Conservation (phyloP, 2,888 invertebrate species). For the Hetaerina titia region DNA sequence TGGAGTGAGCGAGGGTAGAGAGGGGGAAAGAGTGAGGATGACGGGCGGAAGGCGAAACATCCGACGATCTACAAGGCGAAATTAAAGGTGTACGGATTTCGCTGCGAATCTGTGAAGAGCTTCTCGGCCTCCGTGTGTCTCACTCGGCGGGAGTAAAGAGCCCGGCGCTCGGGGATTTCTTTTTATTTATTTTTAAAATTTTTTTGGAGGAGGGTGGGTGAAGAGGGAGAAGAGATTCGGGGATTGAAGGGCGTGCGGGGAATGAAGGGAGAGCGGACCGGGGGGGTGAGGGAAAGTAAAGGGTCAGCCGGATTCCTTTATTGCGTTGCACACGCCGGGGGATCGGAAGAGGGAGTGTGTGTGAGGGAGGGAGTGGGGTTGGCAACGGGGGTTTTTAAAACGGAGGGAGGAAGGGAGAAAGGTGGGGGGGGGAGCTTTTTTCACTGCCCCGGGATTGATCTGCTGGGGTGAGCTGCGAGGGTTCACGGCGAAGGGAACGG, state of each 20-base stretch:
- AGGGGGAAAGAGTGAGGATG: background rate
- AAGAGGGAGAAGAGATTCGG: background rate
- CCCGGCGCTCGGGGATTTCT: background rate
- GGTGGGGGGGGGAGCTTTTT: background rate
- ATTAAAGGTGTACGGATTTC: slow-evolving; percentile 58
- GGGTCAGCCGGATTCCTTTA: slow-evolving; percentile 55
- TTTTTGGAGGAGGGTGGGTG: background rate
- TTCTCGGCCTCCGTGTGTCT: slow-evolving; percentile 19
- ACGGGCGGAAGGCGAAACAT: slow-evolving; percentile 37
- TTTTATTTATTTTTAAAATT: no score
- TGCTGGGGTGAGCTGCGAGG: no score
- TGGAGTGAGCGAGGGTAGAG: background rate
- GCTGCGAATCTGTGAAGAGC: slow-evolving; percentile 60
- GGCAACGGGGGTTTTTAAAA: background rate
- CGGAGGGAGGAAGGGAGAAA: background rate
- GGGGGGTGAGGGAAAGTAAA: background rate
- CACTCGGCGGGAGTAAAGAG: background rate
- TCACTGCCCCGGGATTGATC: background rate
- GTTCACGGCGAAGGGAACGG: no score
- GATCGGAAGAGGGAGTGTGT: background rate
- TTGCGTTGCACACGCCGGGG: slow-evolving; percentile 40
- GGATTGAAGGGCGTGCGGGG: background rate
- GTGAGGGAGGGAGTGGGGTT: background rate
- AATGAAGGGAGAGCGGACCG: background rate
- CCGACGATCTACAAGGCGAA: slow-evolving; percentile 64